phyloP scores from a whole-genome alignment of 2,113 vertebrate genomes.

The pig (Sus scrofa) region DNA sequence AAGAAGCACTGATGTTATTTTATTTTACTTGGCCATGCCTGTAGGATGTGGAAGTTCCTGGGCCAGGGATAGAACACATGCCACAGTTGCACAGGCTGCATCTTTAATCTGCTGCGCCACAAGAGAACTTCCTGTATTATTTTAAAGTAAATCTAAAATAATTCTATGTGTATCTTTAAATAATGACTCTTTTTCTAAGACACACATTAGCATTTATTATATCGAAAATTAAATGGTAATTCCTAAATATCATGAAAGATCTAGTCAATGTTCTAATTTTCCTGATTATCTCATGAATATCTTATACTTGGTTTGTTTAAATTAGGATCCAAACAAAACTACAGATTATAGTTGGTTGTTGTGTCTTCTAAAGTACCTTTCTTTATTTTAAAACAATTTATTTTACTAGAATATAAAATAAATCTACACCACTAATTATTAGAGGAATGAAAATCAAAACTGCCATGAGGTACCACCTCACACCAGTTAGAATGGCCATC shows the following conservation, averaged over 20 bases:
- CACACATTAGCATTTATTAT: neutral
- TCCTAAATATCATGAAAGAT: constrained; percentile 37
- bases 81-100: too few relatives aligned
- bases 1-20: neutral
- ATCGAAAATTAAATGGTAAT: neutral
- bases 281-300: neutral
- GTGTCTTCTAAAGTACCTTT: neutral
- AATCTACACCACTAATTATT: too few relatives aligned
- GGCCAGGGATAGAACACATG: too few relatives aligned
- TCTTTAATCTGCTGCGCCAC: too few relatives aligned
- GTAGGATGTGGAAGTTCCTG: too few relatives aligned
- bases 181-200: constrained; percentile 16
- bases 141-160: constrained; percentile 45
- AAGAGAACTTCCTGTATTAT: neutral
- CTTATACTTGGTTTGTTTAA: constrained; percentile 36
- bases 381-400: neutral
- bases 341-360: neutral
- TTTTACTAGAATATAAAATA: neutral
- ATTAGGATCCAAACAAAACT: neutral
- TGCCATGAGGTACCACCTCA: too few relatives aligned
- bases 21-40: too few relatives aligned
- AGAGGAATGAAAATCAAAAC: too few relatives aligned
- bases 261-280: constrained; percentile 22
- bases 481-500: too few relatives aligned
- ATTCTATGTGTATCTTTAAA: neutral